A percentile compares a stretch with the other conserved stretches of the same genome.
These are phyloP conservation scores for Tauraco hartlaubi DNA, from an alignment of 2,797 vertebrate species.

Conservation along the genomic window DNA sequence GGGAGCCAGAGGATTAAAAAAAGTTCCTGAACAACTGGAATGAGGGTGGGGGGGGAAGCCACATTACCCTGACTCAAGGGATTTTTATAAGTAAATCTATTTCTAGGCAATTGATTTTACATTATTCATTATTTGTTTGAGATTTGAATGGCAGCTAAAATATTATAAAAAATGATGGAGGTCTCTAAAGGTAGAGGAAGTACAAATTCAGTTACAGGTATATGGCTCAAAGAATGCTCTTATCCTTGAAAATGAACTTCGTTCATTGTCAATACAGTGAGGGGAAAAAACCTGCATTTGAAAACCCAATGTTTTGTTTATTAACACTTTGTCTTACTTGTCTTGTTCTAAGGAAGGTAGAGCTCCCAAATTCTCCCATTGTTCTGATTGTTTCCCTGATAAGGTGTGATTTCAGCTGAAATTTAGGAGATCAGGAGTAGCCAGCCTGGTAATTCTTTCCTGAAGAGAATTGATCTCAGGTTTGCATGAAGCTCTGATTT, in stretches of 20 bases:
- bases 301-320: conserved; percentile 22
- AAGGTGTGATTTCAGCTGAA: background rate
- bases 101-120: conserved; percentile 33
- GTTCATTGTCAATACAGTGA: background rate
- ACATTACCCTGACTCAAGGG: background rate
- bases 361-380: background rate
- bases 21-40: background rate
- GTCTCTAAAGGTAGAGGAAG: background rate
- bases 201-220: background rate
- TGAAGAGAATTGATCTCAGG: background rate
- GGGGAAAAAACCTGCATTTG: background rate
- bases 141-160: conserved; percentile 33
- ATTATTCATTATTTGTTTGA: conserved; percentile 50
- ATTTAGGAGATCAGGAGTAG: background rate
- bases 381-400: background rate
- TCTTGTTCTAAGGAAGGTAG: background rate
- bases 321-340: conserved; percentile 13
- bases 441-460: background rate
- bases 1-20: background rate
- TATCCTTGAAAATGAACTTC: conserved; percentile 2
- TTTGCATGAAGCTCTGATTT: background rate
- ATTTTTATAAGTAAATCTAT: conserved; percentile 23
- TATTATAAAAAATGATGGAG: conserved; percentile 25
- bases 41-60: background rate
- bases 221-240: background rate